Evolutionary conservation across 1,140 invertebrate species (phyloP), one percentile per base, ranked within the genome.

Genomic region (Halyomorpha halys): DNA sequence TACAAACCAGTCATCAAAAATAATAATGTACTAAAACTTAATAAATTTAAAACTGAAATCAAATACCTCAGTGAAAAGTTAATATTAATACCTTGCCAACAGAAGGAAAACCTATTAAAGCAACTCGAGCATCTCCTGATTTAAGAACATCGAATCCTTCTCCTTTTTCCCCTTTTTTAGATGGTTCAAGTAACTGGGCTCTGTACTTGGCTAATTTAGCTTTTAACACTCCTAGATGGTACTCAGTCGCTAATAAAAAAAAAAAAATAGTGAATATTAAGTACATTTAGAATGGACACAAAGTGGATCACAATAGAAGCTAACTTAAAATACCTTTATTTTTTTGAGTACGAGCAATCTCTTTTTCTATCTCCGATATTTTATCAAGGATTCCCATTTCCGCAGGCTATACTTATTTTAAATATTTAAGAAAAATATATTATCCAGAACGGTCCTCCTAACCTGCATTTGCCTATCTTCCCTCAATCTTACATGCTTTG

Each of bases 81-180:
- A 8, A 53, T 9, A 60, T 39, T 18, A 39, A 39, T 63, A 87
- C 85, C 77, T 95, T 95, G 77, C 93, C 93, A 45, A 96, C 93
- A 45, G 91, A 94, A 16, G 96, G 95, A 75, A 98, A 98, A 64
- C 95, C 96, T 72, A 99, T 99, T 5, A 99, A 79, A 18, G 97
- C 96, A 16, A 98, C 94, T 73, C 97, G 81, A 6, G 97, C 97
- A 89, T 99, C 97, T 51, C 97, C 97, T 71, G 93, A 97, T 78
- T 99, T 99, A 68, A 99, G 81, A 15, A 99, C 97, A 87, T 99
- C 97, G 77, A 99, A 99, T 13, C 97, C 97, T 80, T 99, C 97
- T 16, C 97, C 97, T 76, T 97, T 99, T 71, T 96, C 92, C 44
- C 89, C 87, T 73, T 94, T 91, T 75, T 98, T 98, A 0, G 88